Percentiles rank a stretch among this genome's conserved stretches.
Evolutionary conservation across 2,113 vertebrate species (phyloP).

Genomic region (Meleagris gallopavo): DNA sequence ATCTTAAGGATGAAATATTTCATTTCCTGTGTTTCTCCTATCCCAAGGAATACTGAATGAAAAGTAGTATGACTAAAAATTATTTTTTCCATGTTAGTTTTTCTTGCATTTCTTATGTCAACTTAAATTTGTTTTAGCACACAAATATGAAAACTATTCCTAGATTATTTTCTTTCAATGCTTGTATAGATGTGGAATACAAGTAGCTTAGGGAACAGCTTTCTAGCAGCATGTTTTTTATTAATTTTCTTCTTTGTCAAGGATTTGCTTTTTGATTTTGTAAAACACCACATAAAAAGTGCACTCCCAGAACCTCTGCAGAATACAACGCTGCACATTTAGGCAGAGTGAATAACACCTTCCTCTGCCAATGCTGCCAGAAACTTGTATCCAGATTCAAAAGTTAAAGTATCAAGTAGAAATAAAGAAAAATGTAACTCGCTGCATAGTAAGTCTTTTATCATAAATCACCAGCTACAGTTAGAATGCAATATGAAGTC

Average conservation of each 20-base stretch:
- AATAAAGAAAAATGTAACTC: conserved; percentile 34
- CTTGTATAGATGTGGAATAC: not conserved
- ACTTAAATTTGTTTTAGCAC: not conserved
- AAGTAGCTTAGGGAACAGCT: not conserved
- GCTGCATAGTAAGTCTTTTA: not conserved
- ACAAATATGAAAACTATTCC: not conserved
- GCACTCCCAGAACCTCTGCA: not conserved
- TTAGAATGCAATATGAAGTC: conserved; percentile 49
- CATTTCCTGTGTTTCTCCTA: not conserved
- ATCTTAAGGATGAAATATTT: not conserved
- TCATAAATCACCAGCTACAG: conserved; percentile 62
- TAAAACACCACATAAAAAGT: conserved; percentile 63
- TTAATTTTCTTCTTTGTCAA: conserved; percentile 39
- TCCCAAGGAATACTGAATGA: not conserved
- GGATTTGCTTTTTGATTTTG: conserved; percentile 54
- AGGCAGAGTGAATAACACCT: not conserved
- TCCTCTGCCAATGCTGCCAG: not conserved
- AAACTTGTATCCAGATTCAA: conserved; percentile 53
- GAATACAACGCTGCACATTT: conserved; percentile 25
- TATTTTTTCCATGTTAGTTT: not conserved
- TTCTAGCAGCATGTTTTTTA: not conserved
- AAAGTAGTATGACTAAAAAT: not conserved
- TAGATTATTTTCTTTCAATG: not conserved
- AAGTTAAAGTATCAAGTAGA: conserved; percentile 10
- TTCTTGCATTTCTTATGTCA: not conserved